Evolutionary conservation across 2,797 vertebrate genomes (phyloP).

Genomic region (Pantherophis alleghaniensis): DNA sequence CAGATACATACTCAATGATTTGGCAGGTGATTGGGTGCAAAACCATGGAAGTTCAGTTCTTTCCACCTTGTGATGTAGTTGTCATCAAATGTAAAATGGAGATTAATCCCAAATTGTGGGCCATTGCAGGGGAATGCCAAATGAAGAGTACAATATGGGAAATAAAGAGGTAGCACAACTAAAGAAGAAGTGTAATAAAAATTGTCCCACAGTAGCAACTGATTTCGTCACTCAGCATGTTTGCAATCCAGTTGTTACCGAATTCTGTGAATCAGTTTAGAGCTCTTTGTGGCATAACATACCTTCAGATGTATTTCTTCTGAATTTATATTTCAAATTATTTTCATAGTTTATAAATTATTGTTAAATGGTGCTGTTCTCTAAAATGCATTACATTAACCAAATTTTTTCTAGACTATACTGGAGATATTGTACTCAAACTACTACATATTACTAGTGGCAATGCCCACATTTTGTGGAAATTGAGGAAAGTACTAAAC

Average conservation of each 20-base stretch:
- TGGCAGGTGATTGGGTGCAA: not conserved
- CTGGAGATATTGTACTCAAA: not conserved
- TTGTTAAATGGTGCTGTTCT: not conserved
- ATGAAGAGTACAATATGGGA: not conserved
- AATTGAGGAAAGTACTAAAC: not conserved
- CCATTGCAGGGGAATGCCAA: not conserved
- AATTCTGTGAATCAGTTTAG: not conserved
- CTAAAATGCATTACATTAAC: not conserved
- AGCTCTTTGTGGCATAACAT: too few species aligned
- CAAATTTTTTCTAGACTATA: not conserved
- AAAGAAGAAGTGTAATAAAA: not conserved
- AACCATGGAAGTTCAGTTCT: not conserved
- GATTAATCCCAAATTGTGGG: not conserved
- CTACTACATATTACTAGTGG: not conserved
- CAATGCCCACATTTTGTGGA: not conserved
- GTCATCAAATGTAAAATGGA: not conserved
- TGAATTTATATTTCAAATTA: too few species aligned
- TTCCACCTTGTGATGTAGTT: not conserved
- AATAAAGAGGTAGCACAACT: not conserved
- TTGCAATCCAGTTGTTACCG: not conserved
- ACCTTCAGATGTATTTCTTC: not conserved
- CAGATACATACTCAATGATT: not conserved
- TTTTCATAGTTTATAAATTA: not conserved
- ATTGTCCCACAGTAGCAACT: not conserved
- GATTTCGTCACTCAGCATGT: not conserved